Conservation (phyloP, 2,888 invertebrate genomes). For the Petrolisthes manimaculis region DNA sequence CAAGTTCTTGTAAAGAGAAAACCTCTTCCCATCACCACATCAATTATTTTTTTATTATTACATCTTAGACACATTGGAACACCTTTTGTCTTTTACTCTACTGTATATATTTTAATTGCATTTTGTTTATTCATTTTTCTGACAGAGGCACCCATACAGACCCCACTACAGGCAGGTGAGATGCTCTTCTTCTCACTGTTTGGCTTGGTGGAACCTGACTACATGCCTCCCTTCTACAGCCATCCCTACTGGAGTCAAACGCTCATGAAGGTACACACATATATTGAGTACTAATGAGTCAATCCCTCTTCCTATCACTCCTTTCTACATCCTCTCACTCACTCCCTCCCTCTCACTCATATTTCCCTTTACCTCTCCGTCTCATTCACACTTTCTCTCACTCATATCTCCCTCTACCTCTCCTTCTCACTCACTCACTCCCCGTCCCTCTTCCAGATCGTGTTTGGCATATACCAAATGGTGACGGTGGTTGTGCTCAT, state of each 20-base stretch:
- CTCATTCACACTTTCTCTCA: too few species aligned
- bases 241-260: conserved; percentile 71
- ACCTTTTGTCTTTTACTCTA: too few species aligned
- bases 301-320: not conserved
- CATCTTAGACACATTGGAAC: too few species aligned
- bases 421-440: not conserved
- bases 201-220: conserved; percentile 83
- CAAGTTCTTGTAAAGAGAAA: too few species aligned
- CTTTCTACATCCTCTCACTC: not conserved
- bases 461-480: conserved; percentile 97
- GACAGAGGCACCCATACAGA: conserved; percentile 82
- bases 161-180: conserved; percentile 93
- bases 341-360: not conserved
- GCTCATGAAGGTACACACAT: conserved; percentile 67
- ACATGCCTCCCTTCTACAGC: conserved; percentile 73
- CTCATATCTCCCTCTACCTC: too few species aligned
- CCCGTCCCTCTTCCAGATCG: conserved; percentile 71
- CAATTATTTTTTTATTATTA: too few species aligned
- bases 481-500: conserved; percentile 97
- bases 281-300: not conserved
- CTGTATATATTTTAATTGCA: too few species aligned
- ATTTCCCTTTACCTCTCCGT: not conserved
- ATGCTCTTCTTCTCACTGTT: conserved; percentile 98
- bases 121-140: not conserved
- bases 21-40: too few species aligned